phyloP scores from a whole-genome alignment of 37 sponge, comb jelly and placozoan species.

The Crambe crambe region DNA sequence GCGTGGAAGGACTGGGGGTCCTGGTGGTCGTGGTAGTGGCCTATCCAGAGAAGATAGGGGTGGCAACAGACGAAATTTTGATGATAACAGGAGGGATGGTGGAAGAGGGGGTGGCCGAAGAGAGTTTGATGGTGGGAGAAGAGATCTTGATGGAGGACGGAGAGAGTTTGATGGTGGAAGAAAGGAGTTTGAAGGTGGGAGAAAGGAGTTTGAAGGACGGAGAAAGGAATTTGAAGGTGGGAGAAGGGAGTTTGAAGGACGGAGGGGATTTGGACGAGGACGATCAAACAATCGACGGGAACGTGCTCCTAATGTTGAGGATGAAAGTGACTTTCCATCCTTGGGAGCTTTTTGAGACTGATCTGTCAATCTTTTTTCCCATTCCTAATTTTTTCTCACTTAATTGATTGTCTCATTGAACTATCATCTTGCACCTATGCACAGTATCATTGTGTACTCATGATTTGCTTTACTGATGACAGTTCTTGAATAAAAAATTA shows the following conservation, averaged over 20 bases:
- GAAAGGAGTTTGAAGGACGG: conserved; percentile 1
- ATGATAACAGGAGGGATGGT: conserved; percentile 26
- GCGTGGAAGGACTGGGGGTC: conserved; percentile 38
- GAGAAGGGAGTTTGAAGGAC: conserved; percentile 29
- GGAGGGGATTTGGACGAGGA: conserved; percentile 30
- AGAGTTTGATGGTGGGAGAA: conserved; percentile 23
- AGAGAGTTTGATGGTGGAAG: conserved; percentile 26
- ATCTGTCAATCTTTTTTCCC: too few relatives aligned
- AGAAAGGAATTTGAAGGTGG: conserved; percentile 12
- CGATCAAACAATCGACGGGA: conserved; percentile 20
- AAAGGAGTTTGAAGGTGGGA: conserved; percentile 3
- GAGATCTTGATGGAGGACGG: conserved; percentile 22
- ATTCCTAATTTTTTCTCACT: too few relatives aligned
- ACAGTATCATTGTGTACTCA: neutral
- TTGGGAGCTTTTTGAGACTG: conserved; percentile 19
- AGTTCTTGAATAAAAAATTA: too few relatives aligned
- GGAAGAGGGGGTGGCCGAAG: conserved; percentile 6
- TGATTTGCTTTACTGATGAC: too few relatives aligned
- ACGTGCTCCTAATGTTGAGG: conserved; percentile 66
- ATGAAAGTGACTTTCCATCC: conserved; percentile 71
- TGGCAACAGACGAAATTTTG: neutral
- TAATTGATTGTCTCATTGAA: too few relatives aligned
- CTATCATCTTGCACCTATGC: too few relatives aligned
- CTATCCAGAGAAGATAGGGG: conserved; percentile 8
- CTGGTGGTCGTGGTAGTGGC: conserved; percentile 37